Evolutionary conservation across 1,140 invertebrate genomes (phyloP).

Genomic region (Sinella curviseta): DNA sequence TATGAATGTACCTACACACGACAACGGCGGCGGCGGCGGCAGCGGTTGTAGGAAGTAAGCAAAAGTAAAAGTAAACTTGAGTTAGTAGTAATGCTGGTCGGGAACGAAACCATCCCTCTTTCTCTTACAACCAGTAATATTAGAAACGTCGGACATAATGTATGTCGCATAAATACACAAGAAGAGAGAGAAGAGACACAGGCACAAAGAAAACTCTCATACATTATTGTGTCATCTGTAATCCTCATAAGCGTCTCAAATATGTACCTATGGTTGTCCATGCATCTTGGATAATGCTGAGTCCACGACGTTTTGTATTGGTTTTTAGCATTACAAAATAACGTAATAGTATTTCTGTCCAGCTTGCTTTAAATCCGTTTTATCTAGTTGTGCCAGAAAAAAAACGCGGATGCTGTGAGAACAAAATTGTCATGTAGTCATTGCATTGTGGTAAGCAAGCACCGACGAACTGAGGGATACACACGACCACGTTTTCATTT

Average conservation of each 20-base stretch:
- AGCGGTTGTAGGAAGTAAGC: too few relatives aligned
- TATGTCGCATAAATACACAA: background rate
- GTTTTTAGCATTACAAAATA: background rate
- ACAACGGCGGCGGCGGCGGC: too few relatives aligned
- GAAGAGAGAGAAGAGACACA: background rate
- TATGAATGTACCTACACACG: too few relatives aligned
- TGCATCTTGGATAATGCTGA: slow-evolving; percentile 12
- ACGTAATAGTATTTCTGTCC: background rate
- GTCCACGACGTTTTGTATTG: slow-evolving; percentile 5
- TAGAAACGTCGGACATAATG: background rate
- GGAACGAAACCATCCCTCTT: too few relatives aligned
- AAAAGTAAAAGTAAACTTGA: too few relatives aligned
- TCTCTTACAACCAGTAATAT: background rate
- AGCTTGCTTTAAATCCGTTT: background rate
- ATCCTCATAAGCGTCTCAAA: slow-evolving; percentile 12
- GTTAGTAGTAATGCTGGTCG: too few relatives aligned
- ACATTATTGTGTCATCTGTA: slow-evolving; percentile 19
- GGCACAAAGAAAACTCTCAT: background rate
- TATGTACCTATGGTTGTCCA: slow-evolving; percentile 2
- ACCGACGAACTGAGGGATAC: background rate
- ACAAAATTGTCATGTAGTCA: too few relatives aligned
- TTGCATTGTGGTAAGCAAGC: background rate
- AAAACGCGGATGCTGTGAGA: too few relatives aligned
- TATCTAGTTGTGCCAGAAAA: background rate
- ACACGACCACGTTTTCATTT: background rate